These are phyloP conservation scores for Holacanthus passer DNA, from an alignment of 2,113 vertebrate species.

Conservation along the genomic window DNA sequence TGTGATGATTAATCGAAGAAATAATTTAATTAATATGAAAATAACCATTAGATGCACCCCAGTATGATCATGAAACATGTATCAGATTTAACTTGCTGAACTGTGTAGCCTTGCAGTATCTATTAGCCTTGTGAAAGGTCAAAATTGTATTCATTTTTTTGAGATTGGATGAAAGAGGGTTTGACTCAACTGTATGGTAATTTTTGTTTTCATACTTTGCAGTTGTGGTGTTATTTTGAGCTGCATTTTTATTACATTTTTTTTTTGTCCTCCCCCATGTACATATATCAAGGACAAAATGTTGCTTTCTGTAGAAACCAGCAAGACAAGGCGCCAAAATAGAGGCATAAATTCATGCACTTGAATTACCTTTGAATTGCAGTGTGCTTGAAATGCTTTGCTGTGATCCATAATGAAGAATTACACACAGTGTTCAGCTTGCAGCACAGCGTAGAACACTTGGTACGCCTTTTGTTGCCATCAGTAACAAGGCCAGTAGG, in stretches of 20 bases:
- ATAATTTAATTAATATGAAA: background rate
- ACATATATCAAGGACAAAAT: background rate
- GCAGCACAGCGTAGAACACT: constrained; percentile 11
- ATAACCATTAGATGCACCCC: background rate
- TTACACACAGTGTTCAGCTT: background rate
- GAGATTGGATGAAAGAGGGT: background rate
- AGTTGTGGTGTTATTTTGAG: background rate
- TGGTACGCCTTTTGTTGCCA: constrained; percentile 31
- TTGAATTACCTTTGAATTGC: background rate
- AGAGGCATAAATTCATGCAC: background rate
- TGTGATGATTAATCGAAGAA: background rate
- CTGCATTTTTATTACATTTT: background rate
- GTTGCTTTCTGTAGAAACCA: background rate
- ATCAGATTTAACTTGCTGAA: background rate
- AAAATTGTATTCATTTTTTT: background rate
- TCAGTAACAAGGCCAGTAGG: constrained; percentile 56
- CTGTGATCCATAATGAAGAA: constrained; percentile 1
- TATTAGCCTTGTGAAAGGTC: background rate
- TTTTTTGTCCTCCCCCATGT: background rate
- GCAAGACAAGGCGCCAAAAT: background rate
- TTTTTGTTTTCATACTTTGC: background rate
- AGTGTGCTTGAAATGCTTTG: background rate
- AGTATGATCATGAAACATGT: background rate
- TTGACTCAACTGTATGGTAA: background rate
- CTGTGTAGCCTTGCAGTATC: background rate